A percentile compares a stretch with the other conserved stretches of the same genome.
Conservation (phyloP, 2,888 invertebrate genomes). For the Scrobipalpa atriplicella region DNA sequence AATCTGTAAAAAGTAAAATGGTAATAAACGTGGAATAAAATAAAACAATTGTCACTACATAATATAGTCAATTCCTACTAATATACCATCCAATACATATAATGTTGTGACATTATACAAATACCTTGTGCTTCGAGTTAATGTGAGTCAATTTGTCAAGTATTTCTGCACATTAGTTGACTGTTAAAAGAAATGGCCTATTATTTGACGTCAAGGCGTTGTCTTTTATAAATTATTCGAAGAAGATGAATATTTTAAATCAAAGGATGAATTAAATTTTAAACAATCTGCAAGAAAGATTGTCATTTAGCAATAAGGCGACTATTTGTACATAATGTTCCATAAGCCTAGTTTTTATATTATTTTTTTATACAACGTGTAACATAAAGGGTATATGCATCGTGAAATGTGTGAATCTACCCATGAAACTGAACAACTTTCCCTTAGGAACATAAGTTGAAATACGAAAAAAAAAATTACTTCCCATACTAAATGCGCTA, state of each 20-base stretch:
- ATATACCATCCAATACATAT: not conserved
- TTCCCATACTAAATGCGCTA: too few relatives aligned
- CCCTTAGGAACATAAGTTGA: too few relatives aligned
- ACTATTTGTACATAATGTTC: not conserved
- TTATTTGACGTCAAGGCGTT: slow-evolving; percentile 37
- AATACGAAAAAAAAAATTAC: too few relatives aligned
- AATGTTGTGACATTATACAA: slow-evolving; percentile 9
- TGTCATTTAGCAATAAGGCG: not conserved
- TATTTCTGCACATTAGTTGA: not conserved
- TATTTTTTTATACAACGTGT: too few relatives aligned
- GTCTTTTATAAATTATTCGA: not conserved
- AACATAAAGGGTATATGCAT: too few relatives aligned
- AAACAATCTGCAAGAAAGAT: not conserved
- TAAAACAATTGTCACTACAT: not conserved
- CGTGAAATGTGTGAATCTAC: too few relatives aligned
- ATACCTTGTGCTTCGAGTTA: slow-evolving; percentile 2
- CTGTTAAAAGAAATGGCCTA: slow-evolving; percentile 37
- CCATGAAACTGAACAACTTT: too few relatives aligned
- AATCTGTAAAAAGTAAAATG: too few relatives aligned
- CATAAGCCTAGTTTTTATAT: too few relatives aligned
- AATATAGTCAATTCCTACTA: not conserved
- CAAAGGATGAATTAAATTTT: not conserved
- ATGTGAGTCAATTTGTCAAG: not conserved
- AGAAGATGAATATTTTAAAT: not conserved
- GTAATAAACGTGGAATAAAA: too few relatives aligned